phyloP scores from a whole-genome alignment of 64 coral and sea anemone genomes.

The Montipora sp. region DNA sequence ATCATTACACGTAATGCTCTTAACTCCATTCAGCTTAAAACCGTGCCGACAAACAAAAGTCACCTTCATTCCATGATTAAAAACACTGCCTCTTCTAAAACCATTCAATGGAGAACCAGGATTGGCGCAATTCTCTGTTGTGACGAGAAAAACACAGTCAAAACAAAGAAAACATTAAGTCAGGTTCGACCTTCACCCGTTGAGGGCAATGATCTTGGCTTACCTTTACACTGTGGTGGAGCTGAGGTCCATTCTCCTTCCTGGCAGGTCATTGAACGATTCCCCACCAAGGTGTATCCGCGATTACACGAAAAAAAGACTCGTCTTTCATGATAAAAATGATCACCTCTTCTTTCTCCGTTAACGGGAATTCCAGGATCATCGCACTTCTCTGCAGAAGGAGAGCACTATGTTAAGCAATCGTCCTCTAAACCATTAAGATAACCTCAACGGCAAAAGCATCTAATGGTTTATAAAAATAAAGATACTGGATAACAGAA shows the following conservation, averaged over 20 bases:
- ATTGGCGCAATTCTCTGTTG: background rate
- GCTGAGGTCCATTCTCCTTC: slow-evolving; percentile 50
- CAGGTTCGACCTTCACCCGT: too few species aligned
- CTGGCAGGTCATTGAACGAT: slow-evolving; percentile 10
- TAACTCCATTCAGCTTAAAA: slow-evolving; percentile 20
- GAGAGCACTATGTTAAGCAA: background rate
- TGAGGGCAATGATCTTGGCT: background rate
- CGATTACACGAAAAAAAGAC: slow-evolving; percentile 41
- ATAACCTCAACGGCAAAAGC: background rate
- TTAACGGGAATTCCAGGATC: slow-evolving; percentile 56
- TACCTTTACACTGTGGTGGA: slow-evolving; percentile 33
- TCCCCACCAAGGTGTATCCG: slow-evolving; percentile 2
- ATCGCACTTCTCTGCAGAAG: background rate
- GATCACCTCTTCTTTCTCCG: slow-evolving; percentile 17
- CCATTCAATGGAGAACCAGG: slow-evolving; percentile 50
- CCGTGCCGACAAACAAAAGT: slow-evolving; percentile 27
- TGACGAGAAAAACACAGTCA: too few species aligned
- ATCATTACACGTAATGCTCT: slow-evolving; percentile 21
- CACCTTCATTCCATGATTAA: slow-evolving; percentile 24
- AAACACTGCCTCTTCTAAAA: slow-evolving; percentile 21
- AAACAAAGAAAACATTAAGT: too few species aligned
- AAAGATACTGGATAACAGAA: too few species aligned
- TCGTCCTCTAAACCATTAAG: background rate
- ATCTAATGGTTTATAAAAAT: too few species aligned
- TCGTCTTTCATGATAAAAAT: slow-evolving; percentile 31